Conservation (phyloP, 1,140 invertebrate genomes). For the Rhopalosiphum maidis region DNA sequence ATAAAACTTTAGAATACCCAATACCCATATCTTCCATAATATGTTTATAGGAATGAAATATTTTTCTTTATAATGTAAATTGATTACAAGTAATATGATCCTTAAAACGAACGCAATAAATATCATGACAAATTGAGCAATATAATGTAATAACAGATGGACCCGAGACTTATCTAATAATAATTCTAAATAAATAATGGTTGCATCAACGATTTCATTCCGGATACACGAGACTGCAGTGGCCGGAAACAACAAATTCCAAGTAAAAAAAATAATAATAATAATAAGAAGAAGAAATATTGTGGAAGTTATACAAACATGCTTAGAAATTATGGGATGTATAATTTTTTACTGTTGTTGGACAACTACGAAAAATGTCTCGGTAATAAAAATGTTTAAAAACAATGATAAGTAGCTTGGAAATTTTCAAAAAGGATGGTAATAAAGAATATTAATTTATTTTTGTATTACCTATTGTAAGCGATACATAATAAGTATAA, state of each 20-base stretch:
- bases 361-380: background rate
- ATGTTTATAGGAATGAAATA: background rate
- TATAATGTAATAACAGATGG: background rate
- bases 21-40: background rate
- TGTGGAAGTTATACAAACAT: background rate
- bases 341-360: background rate
- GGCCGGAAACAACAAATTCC: background rate
- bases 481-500: background rate
- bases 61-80: background rate
- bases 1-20: background rate
- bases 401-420: background rate
- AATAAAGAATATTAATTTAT: background rate
- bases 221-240: background rate
- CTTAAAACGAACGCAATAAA: slow-evolving; percentile 9
- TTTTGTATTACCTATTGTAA: background rate
- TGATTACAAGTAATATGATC: background rate
- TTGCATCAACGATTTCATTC: background rate
- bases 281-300: background rate
- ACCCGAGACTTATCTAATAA: background rate
- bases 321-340: background rate
- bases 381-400: background rate
- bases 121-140: background rate
- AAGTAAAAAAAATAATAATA: background rate
- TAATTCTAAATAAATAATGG: background rate
- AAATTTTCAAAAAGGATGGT: background rate